These are phyloP conservation scores for Triops cancriformis DNA, from an alignment of 1,140 invertebrate species.

Conservation along the genomic window DNA sequence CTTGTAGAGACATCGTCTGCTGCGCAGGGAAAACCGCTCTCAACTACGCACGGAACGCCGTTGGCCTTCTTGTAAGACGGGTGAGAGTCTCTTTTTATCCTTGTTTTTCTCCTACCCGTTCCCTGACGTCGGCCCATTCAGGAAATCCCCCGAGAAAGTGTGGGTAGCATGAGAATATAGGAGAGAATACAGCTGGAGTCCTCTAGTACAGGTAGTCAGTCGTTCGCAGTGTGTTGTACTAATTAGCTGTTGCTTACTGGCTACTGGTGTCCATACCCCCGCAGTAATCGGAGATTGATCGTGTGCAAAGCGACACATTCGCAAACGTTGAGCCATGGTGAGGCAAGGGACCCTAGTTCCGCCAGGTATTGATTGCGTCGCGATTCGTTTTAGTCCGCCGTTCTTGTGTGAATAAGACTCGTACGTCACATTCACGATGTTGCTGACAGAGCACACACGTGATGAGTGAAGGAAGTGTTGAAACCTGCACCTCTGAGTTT, in stretches of 20 bases:
- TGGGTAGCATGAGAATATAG: background rate
- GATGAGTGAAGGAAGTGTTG: background rate
- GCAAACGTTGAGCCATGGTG: conserved; percentile 1
- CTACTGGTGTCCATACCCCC: background rate
- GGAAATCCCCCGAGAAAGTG: background rate
- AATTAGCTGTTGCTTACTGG: too few species aligned
- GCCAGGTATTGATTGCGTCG: background rate
- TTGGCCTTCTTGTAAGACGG: background rate
- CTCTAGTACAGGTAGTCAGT: background rate
- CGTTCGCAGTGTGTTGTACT: background rate
- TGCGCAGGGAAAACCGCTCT: background rate
- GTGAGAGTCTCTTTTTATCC: background rate
- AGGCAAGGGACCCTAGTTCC: background rate
- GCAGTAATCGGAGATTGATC: background rate
- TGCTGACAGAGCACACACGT: background rate
- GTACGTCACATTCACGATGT: background rate
- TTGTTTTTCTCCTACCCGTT: background rate
- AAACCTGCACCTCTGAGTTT: background rate
- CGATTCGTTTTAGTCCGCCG: background rate
- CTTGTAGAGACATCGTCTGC: background rate
- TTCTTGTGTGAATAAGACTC: background rate
- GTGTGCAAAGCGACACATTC: background rate
- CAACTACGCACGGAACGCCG: background rate
- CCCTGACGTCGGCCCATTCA: background rate
- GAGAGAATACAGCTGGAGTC: background rate